A percentile compares a stretch with the other conserved stretches of the same genome.
Conservation (phyloP, 1,140 invertebrate species). For the Orchestia grillus region DNA sequence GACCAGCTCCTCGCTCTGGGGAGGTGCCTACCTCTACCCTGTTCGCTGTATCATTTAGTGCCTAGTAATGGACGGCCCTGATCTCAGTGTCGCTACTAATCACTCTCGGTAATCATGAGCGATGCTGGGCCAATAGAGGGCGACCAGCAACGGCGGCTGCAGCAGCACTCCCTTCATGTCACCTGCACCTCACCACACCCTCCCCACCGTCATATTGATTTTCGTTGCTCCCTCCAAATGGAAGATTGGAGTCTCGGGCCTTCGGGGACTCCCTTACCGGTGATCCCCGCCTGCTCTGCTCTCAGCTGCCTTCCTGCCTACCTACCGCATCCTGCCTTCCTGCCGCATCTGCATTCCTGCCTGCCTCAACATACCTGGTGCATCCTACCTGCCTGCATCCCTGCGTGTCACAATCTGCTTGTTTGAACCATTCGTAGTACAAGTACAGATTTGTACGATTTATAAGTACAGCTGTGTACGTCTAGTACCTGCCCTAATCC, state of each 20-base stretch:
- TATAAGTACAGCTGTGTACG: too few relatives aligned
- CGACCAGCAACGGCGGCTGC: background rate
- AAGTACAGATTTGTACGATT: too few relatives aligned
- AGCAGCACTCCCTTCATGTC: background rate
- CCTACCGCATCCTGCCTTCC: background rate
- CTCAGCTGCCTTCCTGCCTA: background rate
- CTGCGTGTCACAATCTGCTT: too few relatives aligned
- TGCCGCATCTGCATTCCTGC: background rate
- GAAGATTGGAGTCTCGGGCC: constrained; percentile 37
- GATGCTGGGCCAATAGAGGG: constrained; percentile 27
- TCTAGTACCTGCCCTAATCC: too few relatives aligned
- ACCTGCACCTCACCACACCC: constrained; percentile 17
- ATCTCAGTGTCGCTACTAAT: constrained; percentile 23
- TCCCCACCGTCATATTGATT: constrained; percentile 40
- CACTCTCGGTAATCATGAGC: constrained; percentile 18
- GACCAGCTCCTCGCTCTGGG: background rate
- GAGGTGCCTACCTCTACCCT: background rate
- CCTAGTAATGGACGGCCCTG: background rate
- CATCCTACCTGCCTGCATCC: background rate
- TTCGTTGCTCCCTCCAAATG: constrained; percentile 34
- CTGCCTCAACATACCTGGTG: background rate
- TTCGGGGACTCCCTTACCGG: background rate
- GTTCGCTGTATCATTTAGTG: background rate
- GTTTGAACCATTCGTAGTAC: too few relatives aligned
- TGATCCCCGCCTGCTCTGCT: constrained; percentile 27